Evolutionary conservation across 1,140 invertebrate species (phyloP).

Genomic region (Tetragonula clypearis): DNA sequence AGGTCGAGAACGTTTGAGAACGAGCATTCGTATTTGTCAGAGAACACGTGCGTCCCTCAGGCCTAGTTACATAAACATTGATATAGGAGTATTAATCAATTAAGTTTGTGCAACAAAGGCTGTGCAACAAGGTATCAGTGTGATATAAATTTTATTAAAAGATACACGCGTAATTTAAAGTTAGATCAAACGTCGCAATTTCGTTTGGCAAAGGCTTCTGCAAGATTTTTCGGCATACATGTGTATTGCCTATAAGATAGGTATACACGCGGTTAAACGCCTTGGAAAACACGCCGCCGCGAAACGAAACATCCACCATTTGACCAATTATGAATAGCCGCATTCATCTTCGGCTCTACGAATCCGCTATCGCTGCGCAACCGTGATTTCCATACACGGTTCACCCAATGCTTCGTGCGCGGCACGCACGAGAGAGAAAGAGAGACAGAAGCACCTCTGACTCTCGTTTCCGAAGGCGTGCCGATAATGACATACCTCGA

Average conservation of each 20-base stretch:
- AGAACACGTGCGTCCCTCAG: no score
- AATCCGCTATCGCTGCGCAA: conserved; percentile 5
- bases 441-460: not conserved
- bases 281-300: not conserved
- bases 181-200: no score
- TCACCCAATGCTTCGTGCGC: not conserved
- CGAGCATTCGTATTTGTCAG: no score
- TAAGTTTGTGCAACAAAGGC: no score
- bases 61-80: no score
- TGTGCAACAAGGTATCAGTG: no score
- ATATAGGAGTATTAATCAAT: no score
- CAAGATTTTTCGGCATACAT: no score
- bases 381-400: not conserved
- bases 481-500: conserved; percentile 61
- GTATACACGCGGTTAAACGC: not conserved
- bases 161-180: no score
- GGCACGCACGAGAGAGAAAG: not conserved
- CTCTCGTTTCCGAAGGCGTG: not conserved
- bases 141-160: no score
- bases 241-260: not conserved
- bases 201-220: no score
- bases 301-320: conserved; percentile 7
- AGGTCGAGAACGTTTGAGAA: no score
- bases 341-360: conserved; percentile 14
- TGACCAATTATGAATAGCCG: conserved; percentile 7